Conservation (phyloP, 2,888 invertebrate species). For the Agrotis puta region DNA sequence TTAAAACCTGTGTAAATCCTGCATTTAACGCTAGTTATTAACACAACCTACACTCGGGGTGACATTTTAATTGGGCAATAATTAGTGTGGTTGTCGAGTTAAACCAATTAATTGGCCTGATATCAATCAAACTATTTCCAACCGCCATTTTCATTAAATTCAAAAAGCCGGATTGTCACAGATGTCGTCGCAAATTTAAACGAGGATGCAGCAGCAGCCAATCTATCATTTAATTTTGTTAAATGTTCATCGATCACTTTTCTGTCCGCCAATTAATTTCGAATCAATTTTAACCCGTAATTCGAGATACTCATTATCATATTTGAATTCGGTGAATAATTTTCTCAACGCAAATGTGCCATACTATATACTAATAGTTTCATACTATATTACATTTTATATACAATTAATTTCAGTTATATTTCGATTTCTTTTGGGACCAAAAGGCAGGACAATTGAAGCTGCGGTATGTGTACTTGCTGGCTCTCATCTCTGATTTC, state of each 20-base stretch:
- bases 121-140: conserved; percentile 30
- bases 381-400: conserved; percentile 7
- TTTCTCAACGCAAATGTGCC: background rate
- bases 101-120: conserved; percentile 48
- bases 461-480: background rate
- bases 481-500: conserved; percentile 2
- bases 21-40: conserved; percentile 27
- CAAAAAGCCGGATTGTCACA: conserved; percentile 31
- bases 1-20: conserved; percentile 6
- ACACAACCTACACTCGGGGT: conserved; percentile 6
- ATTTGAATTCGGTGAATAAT: background rate
- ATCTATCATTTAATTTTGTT: conserved; percentile 19
- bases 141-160: conserved; percentile 45
- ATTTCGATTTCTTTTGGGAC: conserved; percentile 2
- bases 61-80: conserved; percentile 46
- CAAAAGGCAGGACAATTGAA: background rate
- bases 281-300: background rate
- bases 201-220: conserved; percentile 26
- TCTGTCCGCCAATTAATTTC: conserved; percentile 10
- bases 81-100: conserved; percentile 49
- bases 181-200: conserved; percentile 30
- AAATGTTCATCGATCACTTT: conserved; percentile 21
- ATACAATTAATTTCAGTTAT: conserved; percentile 1
- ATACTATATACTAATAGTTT: too few relatives aligned
- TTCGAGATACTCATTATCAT: background rate